These are phyloP conservation scores for Nycteola revayana DNA, from an alignment of 2,888 invertebrate species.

Conservation along the genomic window DNA sequence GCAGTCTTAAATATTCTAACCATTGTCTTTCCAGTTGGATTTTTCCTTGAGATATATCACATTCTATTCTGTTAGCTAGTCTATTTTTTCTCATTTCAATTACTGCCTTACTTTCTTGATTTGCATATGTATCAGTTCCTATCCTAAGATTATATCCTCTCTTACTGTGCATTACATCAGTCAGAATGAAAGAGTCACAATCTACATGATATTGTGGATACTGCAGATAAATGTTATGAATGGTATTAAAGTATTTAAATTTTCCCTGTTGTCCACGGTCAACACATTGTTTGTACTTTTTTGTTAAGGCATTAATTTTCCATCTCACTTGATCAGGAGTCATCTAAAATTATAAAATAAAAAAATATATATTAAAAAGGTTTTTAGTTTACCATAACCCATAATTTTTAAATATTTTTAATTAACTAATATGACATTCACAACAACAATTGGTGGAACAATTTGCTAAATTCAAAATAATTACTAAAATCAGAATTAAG, in stretches of 20 bases:
- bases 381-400: no score
- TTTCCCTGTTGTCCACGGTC: conserved; percentile 43
- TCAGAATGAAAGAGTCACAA: conserved; percentile 37
- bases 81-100: conserved; percentile 52
- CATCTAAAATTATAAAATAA: conserved; percentile 35
- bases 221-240: conserved; percentile 49
- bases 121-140: conserved; percentile 11
- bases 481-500: no score
- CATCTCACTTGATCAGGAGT: conserved; percentile 53
- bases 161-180: conserved; percentile 38
- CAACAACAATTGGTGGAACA: no score
- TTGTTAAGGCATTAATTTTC: conserved; percentile 59
- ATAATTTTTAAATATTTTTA: no score
- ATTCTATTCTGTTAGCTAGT: conserved; percentile 51
- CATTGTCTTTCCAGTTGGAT: conserved; percentile 53
- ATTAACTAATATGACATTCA: no score
- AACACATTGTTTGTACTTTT: conserved; percentile 51
- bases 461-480: no score
- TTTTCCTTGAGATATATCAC: conserved; percentile 50
- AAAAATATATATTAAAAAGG: no score
- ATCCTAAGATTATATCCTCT: conserved; percentile 17
- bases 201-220: conserved; percentile 38
- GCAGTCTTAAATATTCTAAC: conserved; percentile 47
- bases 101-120: conserved; percentile 43
- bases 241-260: conserved; percentile 51